These are phyloP conservation scores for Chloroceryle inda DNA, from an alignment of 2,797 vertebrate species.

Conservation along the genomic window DNA sequence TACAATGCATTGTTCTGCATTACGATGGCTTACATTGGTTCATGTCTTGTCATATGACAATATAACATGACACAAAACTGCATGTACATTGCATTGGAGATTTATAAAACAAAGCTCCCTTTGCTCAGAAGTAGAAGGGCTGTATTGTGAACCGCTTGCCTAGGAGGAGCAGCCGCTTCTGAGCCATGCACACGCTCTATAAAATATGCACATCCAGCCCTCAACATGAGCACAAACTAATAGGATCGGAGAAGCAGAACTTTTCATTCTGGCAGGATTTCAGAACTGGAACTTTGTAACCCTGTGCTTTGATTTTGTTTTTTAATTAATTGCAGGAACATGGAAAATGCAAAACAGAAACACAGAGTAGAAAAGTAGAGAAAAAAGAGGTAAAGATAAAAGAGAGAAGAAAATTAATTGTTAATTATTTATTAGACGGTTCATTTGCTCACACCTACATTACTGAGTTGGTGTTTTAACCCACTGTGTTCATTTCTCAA, in stretches of 20 bases:
- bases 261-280: conserved; percentile 63
- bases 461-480: conserved; percentile 66
- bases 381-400: conserved; percentile 67
- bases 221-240: conserved; percentile 12
- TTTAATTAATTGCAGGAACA: conserved; percentile 74
- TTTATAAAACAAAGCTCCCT: conserved; percentile 74
- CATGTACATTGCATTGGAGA: conserved; percentile 76
- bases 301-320: conserved; percentile 71
- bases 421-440: conserved; percentile 80
- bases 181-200: conserved; percentile 9
- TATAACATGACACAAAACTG: conserved; percentile 76
- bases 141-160: conserved; percentile 14
- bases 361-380: conserved; percentile 10
- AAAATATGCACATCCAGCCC: conserved; percentile 70
- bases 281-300: conserved; percentile 64
- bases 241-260: conserved; percentile 44
- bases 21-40: conserved; percentile 75
- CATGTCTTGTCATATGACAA: conserved; percentile 79
- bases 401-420: conserved; percentile 74
- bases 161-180: not conserved
- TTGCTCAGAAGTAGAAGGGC: conserved; percentile 48
- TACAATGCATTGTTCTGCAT: conserved; percentile 64
- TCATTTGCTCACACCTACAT: conserved; percentile 77
- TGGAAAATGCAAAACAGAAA: conserved; percentile 70
- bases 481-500: conserved; percentile 45